phyloP scores from a whole-genome alignment of 1,140 invertebrate species.

The Pantala flavescens region DNA sequence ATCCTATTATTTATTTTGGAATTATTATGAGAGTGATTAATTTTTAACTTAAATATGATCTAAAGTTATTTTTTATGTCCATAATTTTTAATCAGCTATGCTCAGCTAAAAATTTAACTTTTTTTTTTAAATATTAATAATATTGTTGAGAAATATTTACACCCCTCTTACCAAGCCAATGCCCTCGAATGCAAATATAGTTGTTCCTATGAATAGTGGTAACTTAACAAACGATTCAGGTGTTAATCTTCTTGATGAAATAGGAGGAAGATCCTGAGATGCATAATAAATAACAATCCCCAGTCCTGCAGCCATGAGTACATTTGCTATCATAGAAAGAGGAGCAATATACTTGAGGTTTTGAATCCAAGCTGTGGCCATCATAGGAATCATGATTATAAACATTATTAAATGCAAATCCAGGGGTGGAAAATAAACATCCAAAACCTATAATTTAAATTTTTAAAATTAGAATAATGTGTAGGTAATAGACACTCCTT shows the following conservation, averaged over 20 bases:
- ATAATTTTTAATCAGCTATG: too few relatives aligned
- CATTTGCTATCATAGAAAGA: constrained; percentile 58
- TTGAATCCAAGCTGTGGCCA: constrained; percentile 61
- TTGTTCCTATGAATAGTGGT: constrained; percentile 64
- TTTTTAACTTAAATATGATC: too few relatives aligned
- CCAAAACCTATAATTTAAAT: constrained; percentile 42
- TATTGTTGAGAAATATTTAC: too few relatives aligned
- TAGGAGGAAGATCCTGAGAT: constrained; percentile 15
- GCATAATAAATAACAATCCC: constrained; percentile 37
- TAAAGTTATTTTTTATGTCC: too few relatives aligned
- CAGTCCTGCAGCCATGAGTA: constrained; percentile 50
- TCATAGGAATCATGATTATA: constrained; percentile 56
- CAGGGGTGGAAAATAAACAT: constrained; percentile 45
- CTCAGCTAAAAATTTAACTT: too few relatives aligned
- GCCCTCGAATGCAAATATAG: constrained; percentile 69
- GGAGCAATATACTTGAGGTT: constrained; percentile 65
- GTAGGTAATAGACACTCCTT: too few relatives aligned
- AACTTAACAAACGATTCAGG: constrained; percentile 27
- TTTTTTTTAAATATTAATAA: too few relatives aligned
- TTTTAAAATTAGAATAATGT: neutral
- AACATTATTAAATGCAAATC: constrained; percentile 58
- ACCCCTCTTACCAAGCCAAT: constrained; percentile 63
- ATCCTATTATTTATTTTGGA: too few relatives aligned
- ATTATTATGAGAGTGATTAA: too few relatives aligned
- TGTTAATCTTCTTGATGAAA: constrained; percentile 3